Base-by-base conservation (phyloP, 2,888 invertebrate species). In the Phortica okadai region DNA sequence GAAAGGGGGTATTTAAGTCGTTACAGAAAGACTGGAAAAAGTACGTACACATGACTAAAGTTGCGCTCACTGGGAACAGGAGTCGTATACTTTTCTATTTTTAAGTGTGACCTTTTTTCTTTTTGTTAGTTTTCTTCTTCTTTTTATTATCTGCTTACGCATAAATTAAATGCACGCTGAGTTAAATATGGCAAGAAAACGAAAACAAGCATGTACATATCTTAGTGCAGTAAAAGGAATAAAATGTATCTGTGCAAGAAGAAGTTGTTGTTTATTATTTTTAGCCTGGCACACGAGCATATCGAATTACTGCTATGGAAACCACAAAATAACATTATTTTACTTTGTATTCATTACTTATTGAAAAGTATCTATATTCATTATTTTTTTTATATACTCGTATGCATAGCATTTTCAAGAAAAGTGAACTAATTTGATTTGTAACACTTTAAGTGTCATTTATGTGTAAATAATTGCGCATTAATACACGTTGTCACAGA, bases 31-130 rank as follows among this genome's bases (percentile, higher is more conserved):
- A 14, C 50, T 50, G 50, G 50, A 50, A 50, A 6, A 62, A 62
- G 25, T 62, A 25, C 25, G 25, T 62, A 56, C 6, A 16, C 56
- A 56, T 11, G 1, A 8, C 25, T 66, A 11, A 66, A 14, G 42
- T 41, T 11, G 64, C 5, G 41, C 6, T 41, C 33, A 62, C 62
- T 62, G 62, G 16, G 21, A 74, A 64, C 76, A 76, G 78, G 81
- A 83, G 14, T 41, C 7, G 41, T 33, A 33, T 76, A 80, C 81
- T 82, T 75, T 76, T 78, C 85, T 84, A 84, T 84, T 84, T 85
- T 76, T 85, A 83, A 79, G 73, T 78, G 80, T 79, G 82, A 80
- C 78, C 81, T 79, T 80, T 75, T 82, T 84, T 25, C 16, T 21
- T 21, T 21, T 21, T 21, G 21, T 21, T 21, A 21, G 21, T 21